Conservation (phyloP, 2,888 invertebrate species). For the Drosophila borborema region DNA sequence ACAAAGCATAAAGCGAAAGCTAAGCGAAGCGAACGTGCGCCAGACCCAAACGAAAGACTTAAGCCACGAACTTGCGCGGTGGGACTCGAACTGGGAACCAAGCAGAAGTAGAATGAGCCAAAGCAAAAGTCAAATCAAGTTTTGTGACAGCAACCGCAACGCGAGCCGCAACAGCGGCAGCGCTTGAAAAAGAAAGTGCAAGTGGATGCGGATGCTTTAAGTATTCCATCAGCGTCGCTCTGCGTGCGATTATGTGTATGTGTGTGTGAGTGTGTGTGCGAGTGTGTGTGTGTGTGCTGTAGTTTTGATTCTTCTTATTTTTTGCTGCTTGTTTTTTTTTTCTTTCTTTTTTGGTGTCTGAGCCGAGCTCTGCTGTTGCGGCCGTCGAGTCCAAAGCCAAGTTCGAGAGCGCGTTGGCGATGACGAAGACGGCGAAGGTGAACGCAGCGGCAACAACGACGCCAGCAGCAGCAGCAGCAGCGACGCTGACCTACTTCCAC, state of each 20-base stretch:
- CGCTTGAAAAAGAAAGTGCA: conserved; percentile 83
- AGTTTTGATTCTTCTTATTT: conserved; percentile 60
- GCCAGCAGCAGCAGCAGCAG: conserved; percentile 18
- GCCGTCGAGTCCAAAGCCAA: conserved; percentile 65
- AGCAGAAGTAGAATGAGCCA: conserved; percentile 67
- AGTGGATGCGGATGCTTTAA: conserved; percentile 84
- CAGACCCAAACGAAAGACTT: conserved; percentile 74
- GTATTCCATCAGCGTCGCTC: conserved; percentile 76
- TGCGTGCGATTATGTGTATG: conserved; percentile 7
- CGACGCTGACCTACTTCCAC: conserved; percentile 73
- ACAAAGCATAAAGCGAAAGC: conserved; percentile 66
- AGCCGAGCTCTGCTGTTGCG: conserved; percentile 40
- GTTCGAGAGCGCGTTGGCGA: conserved; percentile 66
- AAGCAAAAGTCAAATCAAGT: conserved; percentile 47
- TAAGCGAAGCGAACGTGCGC: conserved; percentile 57
- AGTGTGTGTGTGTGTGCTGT: conserved; percentile 21
- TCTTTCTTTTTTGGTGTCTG: conserved; percentile 52
- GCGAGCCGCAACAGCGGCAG: conserved; percentile 38
- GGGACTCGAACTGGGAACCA: conserved; percentile 36
- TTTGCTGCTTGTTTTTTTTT: conserved; percentile 31
- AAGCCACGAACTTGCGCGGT: conserved; percentile 64
- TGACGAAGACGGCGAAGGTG: conserved; percentile 35
- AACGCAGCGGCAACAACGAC: conserved; percentile 15
- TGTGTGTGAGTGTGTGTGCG: conserved; percentile 14
- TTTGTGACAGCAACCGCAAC: conserved; percentile 40